Evolutionary conservation across 64 coral and sea anemone genomes (phyloP), one percentile per base, ranked within the genome.

Genomic region (Stylophora pistillata): DNA sequence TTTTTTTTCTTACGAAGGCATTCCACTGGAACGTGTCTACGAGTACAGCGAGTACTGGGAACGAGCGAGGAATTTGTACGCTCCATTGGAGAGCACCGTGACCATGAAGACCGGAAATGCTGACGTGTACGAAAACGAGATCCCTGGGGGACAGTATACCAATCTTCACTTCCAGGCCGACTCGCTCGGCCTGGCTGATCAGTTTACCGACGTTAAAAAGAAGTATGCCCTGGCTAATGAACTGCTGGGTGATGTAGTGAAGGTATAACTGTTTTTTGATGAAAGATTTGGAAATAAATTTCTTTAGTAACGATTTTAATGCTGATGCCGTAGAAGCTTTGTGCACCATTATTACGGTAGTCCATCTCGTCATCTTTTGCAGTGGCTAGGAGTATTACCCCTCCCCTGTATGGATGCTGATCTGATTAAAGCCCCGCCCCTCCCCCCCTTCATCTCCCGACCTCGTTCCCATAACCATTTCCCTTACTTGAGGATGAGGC

Each of bases 31-130:
- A 13, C 87, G 87, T 52, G 93, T 99, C 9, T 90, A 95, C 54
- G 90, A 99, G 41, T 99, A 99, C 90, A 99, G 97, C 27, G 88
- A 90, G 0, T 99, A 99, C 88, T 99, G 97, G 97, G 97, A 99
- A 64, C 97, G 92, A 88, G 56, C 97, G 0, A 78, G 97, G 11
- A 84, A 88, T 18, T 26, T 99, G 32, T 99, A 99, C 78, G 97
- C 97, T 9, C 97, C 97, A 23, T 99, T 99, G 29, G 93, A 99
- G n/a, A 90, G 97, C 73, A 99, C 97, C 0, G 93, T 93, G 31
- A 99, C 97, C 15, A 99, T 99, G 97, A 99, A 99, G 87, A 95
- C 78, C 14, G 93, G 97, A 9, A 95, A 99, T 73, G 91, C 97
- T 11, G 97, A 99, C 30, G 97, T 99, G 9, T 99, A 99, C 56